Conservation (phyloP, 2,888 invertebrate genomes). For the Ceraclea dissimilis region DNA sequence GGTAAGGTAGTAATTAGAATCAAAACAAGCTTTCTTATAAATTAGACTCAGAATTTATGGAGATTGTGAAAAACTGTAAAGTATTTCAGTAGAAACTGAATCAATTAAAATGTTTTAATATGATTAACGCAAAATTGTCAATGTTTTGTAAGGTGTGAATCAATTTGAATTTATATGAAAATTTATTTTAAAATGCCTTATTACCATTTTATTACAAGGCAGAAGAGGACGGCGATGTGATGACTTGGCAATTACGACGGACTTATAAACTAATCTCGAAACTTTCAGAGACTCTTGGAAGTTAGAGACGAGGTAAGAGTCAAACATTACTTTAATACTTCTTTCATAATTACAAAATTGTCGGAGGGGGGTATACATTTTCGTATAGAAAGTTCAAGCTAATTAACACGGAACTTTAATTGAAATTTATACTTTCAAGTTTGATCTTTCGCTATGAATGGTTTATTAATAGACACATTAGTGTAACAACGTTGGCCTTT, state of each 20-base stretch:
- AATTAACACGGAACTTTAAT: conserved; percentile 25
- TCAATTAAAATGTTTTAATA: no score
- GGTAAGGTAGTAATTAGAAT: no score
- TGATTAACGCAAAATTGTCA: no score
- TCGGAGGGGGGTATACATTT: conserved; percentile 20
- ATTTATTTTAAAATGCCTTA: conserved; percentile 2
- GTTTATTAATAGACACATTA: no score
- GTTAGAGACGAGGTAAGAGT: conserved; percentile 18
- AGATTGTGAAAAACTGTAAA: no score
- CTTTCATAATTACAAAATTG: conserved; percentile 11
- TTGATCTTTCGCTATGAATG: conserved; percentile 18
- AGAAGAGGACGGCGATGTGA: conserved; percentile 20
- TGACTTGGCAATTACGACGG: conserved; percentile 26
- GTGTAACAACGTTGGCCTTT: no score
- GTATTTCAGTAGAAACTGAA: no score
- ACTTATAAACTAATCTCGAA: conserved; percentile 26
- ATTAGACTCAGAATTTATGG: no score
- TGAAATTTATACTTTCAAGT: conserved; percentile 26
- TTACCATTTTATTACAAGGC: conserved; percentile 6
- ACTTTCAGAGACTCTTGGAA: conserved; percentile 17
- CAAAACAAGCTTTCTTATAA: no score
- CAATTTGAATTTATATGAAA: conserved; percentile 1
- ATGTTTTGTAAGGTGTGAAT: no score
- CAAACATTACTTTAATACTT: conserved; percentile 16
- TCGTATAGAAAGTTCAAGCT: conserved; percentile 24